These are phyloP conservation scores for Drosophila oshimai DNA, from an alignment of 1,140 invertebrate species.

Conservation along the genomic window DNA sequence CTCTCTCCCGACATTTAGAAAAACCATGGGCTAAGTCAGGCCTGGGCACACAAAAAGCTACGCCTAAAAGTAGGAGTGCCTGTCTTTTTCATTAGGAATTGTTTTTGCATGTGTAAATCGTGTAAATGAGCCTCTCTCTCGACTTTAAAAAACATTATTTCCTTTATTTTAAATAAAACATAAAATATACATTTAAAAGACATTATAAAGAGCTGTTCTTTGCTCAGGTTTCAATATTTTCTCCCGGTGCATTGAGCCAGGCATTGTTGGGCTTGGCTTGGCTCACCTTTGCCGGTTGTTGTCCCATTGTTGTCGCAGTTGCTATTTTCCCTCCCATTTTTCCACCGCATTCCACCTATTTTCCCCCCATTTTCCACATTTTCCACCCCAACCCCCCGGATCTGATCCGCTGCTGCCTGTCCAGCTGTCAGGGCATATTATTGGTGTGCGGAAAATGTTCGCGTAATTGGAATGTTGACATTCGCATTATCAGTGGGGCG, in stretches of 20 bases:
- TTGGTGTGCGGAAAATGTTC: slow-evolving; percentile 82
- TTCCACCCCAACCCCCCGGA: background rate
- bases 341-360: background rate
- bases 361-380: background rate
- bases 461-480: slow-evolving; percentile 82
- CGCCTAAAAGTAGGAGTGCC: too few species aligned
- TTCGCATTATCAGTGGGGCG: slow-evolving; percentile 61
- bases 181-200: too few species aligned
- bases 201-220: too few species aligned
- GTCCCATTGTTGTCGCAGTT: slow-evolving; percentile 55
- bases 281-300: slow-evolving; percentile 64
- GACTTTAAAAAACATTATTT: too few species aligned
- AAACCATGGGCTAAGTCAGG: too few species aligned
- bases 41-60: too few species aligned
- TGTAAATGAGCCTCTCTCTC: too few species aligned
- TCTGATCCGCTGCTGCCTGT: slow-evolving; percentile 14
- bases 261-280: slow-evolving; percentile 64
- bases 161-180: too few species aligned
- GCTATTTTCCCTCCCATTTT: background rate
- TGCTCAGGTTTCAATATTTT: background rate
- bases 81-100: too few species aligned
- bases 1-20: too few species aligned
- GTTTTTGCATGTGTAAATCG: too few species aligned
- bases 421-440: slow-evolving; percentile 75
- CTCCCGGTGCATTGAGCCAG: slow-evolving; percentile 8